phyloP scores from a whole-genome alignment of 1,140 invertebrate species.

The Anoplolepis gracilipes region DNA sequence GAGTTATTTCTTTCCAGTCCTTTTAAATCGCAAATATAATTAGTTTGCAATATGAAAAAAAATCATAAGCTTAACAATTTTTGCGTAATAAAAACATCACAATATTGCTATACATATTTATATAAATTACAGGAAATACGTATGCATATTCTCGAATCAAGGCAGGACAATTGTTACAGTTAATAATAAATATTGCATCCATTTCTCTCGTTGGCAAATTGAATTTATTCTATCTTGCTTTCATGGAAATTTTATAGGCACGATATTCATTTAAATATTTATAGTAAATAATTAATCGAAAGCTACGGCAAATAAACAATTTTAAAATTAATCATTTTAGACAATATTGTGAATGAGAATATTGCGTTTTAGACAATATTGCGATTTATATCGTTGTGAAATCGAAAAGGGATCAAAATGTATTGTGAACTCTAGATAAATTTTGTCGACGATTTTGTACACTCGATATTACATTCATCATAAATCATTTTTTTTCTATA shows the following conservation, averaged over 20 bases:
- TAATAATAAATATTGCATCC: conserved; percentile 37
- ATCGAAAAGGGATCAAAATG: neutral
- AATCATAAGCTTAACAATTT: neutral
- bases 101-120: neutral
- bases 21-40: neutral
- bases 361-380: too few relatives aligned
- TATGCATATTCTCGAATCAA: neutral
- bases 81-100: neutral
- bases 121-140: neutral
- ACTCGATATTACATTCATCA: neutral
- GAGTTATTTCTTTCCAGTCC: neutral
- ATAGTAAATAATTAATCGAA: conserved; percentile 32
- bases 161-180: neutral
- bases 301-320: conserved; percentile 36
- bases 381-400: too few relatives aligned
- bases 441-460: neutral
- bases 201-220: conserved; percentile 25
- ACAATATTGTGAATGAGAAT: neutral
- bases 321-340: conserved; percentile 40
- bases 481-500: conserved; percentile 32
- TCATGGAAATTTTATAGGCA: conserved; percentile 26
- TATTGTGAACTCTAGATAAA: conserved; percentile 3
- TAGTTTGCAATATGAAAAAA: neutral
- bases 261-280: conserved; percentile 33
- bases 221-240: conserved; percentile 16